Evolutionary conservation across 2,888 invertebrate genomes (phyloP), one percentile per base, ranked within the genome.

Genomic region (Anthophora plumipes): DNA sequence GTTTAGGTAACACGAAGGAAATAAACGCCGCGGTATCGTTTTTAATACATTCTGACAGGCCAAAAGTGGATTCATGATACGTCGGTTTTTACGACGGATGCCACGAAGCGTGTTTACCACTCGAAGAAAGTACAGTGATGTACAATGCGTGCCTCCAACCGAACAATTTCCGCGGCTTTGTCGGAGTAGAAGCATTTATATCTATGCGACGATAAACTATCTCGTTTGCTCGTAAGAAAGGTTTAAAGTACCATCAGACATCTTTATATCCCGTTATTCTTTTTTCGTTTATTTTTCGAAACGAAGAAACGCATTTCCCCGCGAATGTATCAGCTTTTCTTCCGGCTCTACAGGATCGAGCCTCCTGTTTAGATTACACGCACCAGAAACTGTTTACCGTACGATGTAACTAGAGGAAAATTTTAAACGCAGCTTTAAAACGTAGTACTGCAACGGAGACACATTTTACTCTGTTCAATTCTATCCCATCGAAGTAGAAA

Each of bases 111-210:
- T 3, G 31, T 31, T 59, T 60, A 5, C n/a, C 60, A 48, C 50
- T 64, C 50, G 81, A 63, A 59, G 71, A 63, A 82, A 76, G 63
- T 37, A 54, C n/a, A 63, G 55, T 41, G 64, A 68, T 50, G 68
- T 67, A 76, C 64, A 76, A 69, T 82, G 76, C 41, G 59, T 54
- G 54, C 54, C 46, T 80, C 61, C 55, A 48, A 64, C 54, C 72
- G 80, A 66, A 66, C 71, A 80, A 77, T 82, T 82, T 76, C 72
- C 77, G 72, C 50, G 66, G 68, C 76, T 68, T 68, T 80, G 81
- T 76, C 72, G 31, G 31, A 50, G 68, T n/a, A 41, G 54, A 39
- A 66, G 25, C 76, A 81, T 77, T 76, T 77, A 72, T 55, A 68
- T 64, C 72, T 50, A 20, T n/a, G 61, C 55, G 63, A 67, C 76